Conservation (phyloP, 2,797 vertebrate species). For the Darevskia mixta region DNA sequence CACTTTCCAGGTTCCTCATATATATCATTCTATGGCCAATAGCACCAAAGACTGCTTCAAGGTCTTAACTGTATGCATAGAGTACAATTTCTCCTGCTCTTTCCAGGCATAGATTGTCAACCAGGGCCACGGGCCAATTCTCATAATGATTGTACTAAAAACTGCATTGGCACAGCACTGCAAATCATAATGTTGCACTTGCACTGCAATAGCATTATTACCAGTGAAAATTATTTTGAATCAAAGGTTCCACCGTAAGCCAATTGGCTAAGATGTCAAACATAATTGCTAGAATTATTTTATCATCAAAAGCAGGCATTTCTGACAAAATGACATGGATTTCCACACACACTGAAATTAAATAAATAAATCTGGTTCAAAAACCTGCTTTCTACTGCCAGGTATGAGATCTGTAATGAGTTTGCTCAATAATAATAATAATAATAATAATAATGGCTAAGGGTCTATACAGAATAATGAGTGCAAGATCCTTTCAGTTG, state of each 20-base stretch:
- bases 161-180: background rate
- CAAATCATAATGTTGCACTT: background rate
- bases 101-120: background rate
- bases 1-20: background rate
- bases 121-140: background rate
- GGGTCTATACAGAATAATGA: conserved; percentile 2
- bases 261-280: background rate
- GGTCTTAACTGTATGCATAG: background rate
- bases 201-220: background rate
- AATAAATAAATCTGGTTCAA: background rate
- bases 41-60: background rate
- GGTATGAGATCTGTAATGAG: background rate
- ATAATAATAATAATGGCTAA: background rate
- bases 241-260: background rate
- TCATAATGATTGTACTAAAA: background rate
- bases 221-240: background rate
- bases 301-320: background rate
- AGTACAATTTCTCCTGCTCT: background rate
- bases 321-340: background rate
- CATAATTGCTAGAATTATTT: background rate
- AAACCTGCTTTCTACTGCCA: background rate
- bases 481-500: background rate
- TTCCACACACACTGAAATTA: background rate
- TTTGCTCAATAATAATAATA: background rate
- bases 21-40: background rate